Percentiles rank a stretch among this genome's conserved stretches.
Conservation (phyloP, 2,888 invertebrate species). For the Drosophila limbata region DNA sequence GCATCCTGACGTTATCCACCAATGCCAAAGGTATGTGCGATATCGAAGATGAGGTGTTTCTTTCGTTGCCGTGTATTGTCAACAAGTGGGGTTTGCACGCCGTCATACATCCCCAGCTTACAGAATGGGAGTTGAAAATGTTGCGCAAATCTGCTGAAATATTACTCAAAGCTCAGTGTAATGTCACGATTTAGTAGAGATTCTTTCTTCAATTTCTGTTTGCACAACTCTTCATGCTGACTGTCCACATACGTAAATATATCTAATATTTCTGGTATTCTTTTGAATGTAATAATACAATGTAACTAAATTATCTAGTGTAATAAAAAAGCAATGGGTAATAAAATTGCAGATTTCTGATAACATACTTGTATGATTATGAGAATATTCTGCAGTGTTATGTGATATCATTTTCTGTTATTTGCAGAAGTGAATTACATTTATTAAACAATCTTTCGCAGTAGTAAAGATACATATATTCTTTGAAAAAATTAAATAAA, state of each 20-base stretch:
- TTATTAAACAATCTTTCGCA: too few relatives aligned
- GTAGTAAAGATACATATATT: too few relatives aligned
- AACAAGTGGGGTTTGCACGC: constrained; percentile 89
- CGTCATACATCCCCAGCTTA: constrained; percentile 89
- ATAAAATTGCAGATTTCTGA: not conserved
- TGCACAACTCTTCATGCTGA: constrained; percentile 1
- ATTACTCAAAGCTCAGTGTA: constrained; percentile 83
- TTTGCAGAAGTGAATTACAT: too few relatives aligned
- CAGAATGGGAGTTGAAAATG: constrained; percentile 87
- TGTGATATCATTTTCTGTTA: too few relatives aligned
- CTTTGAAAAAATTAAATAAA: too few relatives aligned
- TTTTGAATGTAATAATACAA: not conserved
- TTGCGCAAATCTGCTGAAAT: constrained; percentile 88
- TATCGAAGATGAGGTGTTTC: constrained; percentile 91
- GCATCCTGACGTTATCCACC: constrained; percentile 91
- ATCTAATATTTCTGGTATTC: not conserved
- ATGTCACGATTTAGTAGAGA: constrained; percentile 26
- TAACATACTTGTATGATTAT: too few relatives aligned
- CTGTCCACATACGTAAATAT: not conserved
- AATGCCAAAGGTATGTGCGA: constrained; percentile 88
- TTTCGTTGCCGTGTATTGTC: constrained; percentile 92
- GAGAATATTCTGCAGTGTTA: too few relatives aligned
- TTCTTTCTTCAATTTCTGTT: not conserved
- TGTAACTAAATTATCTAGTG: not conserved
- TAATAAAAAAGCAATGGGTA: not conserved